phyloP scores from a whole-genome alignment of 2,888 invertebrate species.

The Cheilosia scutellata region DNA sequence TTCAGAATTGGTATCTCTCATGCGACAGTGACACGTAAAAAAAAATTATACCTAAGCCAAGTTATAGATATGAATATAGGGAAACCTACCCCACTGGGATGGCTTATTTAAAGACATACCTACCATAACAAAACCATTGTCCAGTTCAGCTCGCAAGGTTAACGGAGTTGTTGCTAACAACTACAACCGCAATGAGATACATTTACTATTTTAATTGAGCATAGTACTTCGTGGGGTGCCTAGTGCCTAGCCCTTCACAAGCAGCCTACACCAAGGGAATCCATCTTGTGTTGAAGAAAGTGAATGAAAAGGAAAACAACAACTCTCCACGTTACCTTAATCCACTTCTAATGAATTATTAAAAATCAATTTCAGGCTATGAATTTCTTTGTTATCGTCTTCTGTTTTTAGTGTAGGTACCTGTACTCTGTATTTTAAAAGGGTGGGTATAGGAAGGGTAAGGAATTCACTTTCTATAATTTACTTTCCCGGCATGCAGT shows the following conservation, averaged over 20 bases:
- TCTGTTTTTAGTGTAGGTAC: not conserved
- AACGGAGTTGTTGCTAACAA: conserved; percentile 20
- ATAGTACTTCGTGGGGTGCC: not conserved
- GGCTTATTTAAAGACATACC: conserved; percentile 55
- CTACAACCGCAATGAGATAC: conserved; percentile 37
- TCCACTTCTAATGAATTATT: conserved; percentile 73
- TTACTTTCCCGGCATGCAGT: conserved; percentile 20
- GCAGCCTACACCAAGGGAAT: conserved; percentile 39
- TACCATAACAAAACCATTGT: conserved; percentile 31
- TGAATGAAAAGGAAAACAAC: conserved; percentile 14
- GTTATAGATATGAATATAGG: conserved; percentile 17
- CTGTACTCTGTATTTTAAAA: conserved; percentile 7
- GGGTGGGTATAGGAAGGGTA: not conserved
- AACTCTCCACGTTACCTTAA: conserved; percentile 59
- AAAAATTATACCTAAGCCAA: not conserved
- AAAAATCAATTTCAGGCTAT: conserved; percentile 71
- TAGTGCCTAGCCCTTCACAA: not conserved
- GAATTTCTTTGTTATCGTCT: conserved; percentile 42
- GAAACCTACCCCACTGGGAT: conserved; percentile 47
- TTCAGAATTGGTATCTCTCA: conserved; percentile 54
- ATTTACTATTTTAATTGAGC: conserved; percentile 33
- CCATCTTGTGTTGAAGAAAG: conserved; percentile 41
- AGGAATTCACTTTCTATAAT: conserved; percentile 69
- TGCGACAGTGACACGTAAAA: conserved; percentile 44
- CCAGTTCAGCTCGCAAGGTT: conserved; percentile 62